A percentile compares a stretch with the other conserved stretches of the same genome.
Evolutionary conservation across 2,797 vertebrate species (phyloP).

Genomic region (Phalanger gymnotis): DNA sequence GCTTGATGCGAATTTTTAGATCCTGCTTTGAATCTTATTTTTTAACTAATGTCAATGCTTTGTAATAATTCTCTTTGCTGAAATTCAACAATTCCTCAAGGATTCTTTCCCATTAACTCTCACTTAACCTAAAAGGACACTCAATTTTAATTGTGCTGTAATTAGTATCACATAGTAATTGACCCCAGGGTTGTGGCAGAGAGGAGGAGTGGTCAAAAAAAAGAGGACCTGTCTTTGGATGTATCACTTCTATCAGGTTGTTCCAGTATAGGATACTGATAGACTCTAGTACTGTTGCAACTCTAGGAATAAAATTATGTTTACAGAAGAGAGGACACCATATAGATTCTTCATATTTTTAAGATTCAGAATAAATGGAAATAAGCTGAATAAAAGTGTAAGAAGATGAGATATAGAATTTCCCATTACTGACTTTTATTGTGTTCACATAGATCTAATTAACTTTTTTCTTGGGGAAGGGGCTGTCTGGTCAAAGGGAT

Average conservation of each 20-base stretch:
- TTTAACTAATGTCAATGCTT: background rate
- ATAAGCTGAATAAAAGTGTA: background rate
- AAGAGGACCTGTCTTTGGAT: background rate
- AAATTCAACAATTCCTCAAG: background rate
- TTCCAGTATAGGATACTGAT: background rate
- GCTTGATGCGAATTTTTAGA: background rate
- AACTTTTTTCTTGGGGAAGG: background rate
- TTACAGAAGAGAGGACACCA: background rate
- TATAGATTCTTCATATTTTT: background rate
- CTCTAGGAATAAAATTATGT: background rate
- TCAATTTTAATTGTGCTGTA: background rate
- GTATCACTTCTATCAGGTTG: background rate
- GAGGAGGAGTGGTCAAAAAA: background rate
- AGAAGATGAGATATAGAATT: background rate
- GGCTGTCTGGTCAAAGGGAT: background rate
- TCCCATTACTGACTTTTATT: background rate
- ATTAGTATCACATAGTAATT: background rate
- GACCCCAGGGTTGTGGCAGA: background rate
- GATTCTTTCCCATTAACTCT: background rate
- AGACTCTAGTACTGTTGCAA: background rate
- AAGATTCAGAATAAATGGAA: background rate
- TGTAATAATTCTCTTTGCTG: background rate
- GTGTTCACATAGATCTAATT: background rate
- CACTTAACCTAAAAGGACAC: background rate
- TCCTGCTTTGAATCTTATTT: background rate